Evolutionary conservation across 2,888 invertebrate genomes (phyloP), one percentile per base, ranked within the genome.

Genomic region (Orthosia gothica): DNA sequence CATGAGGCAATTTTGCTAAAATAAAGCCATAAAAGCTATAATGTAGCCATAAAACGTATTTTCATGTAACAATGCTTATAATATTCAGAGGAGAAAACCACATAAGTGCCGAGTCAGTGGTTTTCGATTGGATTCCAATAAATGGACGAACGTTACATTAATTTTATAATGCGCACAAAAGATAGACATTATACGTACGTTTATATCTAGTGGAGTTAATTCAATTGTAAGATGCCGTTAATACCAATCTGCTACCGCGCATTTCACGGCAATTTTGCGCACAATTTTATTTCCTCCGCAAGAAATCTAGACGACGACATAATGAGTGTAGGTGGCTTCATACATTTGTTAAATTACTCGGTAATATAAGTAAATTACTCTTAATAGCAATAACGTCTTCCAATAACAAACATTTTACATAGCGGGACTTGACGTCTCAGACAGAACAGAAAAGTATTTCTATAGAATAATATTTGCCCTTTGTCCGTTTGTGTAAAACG

Each of bases 221-320:
- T 84, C 76, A 81, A 83, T 86, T 86, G 75, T 75, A 83, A 87
- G 89, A 87, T 83, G 70, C 81, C 83, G 85, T 84, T 85, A 80
- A 87, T 87, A 85, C 84, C 80, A 86, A 83, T 73, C 75, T 9
- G 84, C 86, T 87, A 87, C 88, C 82, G 86, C 86, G 81, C 81
- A 87, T 89, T 91, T 90, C 87, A 87, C 77, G 86, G 86, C 85
- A 88, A 91, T 91, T 91, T 91, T 81, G 83, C 85, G 85, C 68
- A 83, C 88, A 90, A 88, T 92, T 90, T 91, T 86, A 86, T 88
- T 87, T 89, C 83, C 84, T 83, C 81, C 76, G 76, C 80, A 76
- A 83, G 82, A 76, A 84, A 87, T 74, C 55, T 74, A 77, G 72
- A 70, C 59, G 49, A 23, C 55, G 40, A 50, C 62, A 63, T 74